A percentile compares a stretch with the other conserved stretches of the same genome.
Conservation (phyloP, 2,888 invertebrate genomes). For the Labia minor region DNA sequence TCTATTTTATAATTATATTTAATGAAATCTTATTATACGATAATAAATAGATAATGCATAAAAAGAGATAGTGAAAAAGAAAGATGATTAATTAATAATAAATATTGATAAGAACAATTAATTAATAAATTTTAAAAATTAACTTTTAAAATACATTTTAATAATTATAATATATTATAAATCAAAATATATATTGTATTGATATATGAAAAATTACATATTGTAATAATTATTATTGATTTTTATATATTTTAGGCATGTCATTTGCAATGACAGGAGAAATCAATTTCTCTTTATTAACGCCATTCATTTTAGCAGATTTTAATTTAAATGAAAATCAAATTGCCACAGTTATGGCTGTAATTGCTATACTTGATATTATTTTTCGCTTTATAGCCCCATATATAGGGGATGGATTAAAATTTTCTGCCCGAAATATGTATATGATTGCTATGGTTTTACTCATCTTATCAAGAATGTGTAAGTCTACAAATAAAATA, state of each 20-base stretch:
- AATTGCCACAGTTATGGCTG: conserved; percentile 52
- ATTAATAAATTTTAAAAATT: too few relatives aligned
- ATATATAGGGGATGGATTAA: conserved; percentile 52
- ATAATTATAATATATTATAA: too few relatives aligned
- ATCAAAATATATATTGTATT: too few relatives aligned
- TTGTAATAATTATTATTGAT: too few relatives aligned
- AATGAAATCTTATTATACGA: too few relatives aligned
- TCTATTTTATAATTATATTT: too few relatives aligned
- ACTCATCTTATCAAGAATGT: conserved; percentile 47
- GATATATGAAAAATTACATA: too few relatives aligned
- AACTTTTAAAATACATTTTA: too few relatives aligned
- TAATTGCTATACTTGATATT: conserved; percentile 51
- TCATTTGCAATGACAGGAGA: conserved; percentile 58
- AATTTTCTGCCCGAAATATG: conserved; percentile 51
- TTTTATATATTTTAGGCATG: conserved; percentile 43
- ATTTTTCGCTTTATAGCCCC: conserved; percentile 52
- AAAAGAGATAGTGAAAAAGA: too few relatives aligned
- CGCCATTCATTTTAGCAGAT: conserved; percentile 56
- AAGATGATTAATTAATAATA: too few relatives aligned
- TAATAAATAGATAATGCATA: too few relatives aligned
- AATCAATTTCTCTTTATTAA: conserved; percentile 53
- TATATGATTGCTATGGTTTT: conserved; percentile 49
- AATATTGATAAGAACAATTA: too few relatives aligned
- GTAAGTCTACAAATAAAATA: conserved; percentile 41
- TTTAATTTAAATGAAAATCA: conserved; percentile 46